Percentiles rank a stretch among this genome's conserved stretches.
phyloP scores from a whole-genome alignment of 2,113 vertebrate species.

The Seriola aureovittata region DNA sequence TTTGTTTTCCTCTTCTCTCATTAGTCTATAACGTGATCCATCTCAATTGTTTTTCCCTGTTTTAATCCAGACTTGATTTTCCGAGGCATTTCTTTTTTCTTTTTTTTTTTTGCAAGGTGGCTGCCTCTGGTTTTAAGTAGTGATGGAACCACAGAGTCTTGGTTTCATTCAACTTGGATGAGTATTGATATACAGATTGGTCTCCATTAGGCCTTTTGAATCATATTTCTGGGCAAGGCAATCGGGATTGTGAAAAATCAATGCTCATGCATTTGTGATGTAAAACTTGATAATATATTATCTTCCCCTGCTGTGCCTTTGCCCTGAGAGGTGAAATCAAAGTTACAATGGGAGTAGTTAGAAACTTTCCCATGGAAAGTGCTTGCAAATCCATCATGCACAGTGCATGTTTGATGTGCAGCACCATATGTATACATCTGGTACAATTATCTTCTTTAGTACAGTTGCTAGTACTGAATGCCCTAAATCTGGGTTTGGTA shows the following conservation, averaged over 20 bases:
- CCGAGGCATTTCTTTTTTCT: background rate
- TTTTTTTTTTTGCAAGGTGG: background rate
- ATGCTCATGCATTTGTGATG: conserved; percentile 78
- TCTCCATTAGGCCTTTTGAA: conserved; percentile 67
- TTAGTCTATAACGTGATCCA: conserved; percentile 69
- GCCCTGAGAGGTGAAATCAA: conserved; percentile 54
- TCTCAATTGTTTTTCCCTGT: conserved; percentile 62
- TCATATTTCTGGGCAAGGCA: conserved; percentile 65
- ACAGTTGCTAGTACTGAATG: background rate
- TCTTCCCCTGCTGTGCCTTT: conserved; percentile 49
- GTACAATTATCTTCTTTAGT: conserved; percentile 3
- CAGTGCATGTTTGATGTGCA: conserved; percentile 7
- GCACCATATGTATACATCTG: background rate
- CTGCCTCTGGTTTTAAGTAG: conserved; percentile 24
- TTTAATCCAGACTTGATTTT: conserved; percentile 56
- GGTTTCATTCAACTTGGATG: conserved; percentile 57
- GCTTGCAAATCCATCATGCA: conserved; percentile 33
- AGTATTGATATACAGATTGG: conserved; percentile 76
- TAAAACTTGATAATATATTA: conserved; percentile 70
- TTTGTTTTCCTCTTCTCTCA: conserved; percentile 74
- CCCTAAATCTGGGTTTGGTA: background rate
- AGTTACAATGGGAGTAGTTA: conserved; percentile 46
- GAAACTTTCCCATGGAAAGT: conserved; percentile 48
- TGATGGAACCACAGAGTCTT: conserved; percentile 41
- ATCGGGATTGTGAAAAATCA: conserved; percentile 69